phyloP scores from a whole-genome alignment of 1,140 invertebrate species.

The Anastatus disparis region DNA sequence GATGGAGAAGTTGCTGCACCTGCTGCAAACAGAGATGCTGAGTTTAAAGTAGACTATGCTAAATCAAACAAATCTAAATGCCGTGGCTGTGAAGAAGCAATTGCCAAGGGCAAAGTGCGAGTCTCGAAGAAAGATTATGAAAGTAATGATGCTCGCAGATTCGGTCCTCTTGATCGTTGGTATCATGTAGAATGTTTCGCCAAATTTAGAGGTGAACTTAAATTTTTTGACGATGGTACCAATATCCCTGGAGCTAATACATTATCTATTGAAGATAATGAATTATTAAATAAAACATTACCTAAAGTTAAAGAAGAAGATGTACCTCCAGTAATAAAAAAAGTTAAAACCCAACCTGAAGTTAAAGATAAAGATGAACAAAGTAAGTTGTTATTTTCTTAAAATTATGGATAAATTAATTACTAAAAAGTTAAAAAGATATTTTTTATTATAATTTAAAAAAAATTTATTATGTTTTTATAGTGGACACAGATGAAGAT shows the following conservation, averaged over 20 bases:
- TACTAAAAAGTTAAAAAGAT: too few relatives aligned
- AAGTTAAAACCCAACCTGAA: slow-evolving; percentile 74
- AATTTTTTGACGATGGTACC: slow-evolving; percentile 79
- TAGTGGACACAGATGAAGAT: too few relatives aligned
- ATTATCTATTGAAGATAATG: slow-evolving; percentile 81
- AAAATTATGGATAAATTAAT: too few relatives aligned
- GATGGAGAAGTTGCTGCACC: slow-evolving; percentile 8
- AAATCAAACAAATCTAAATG: slow-evolving; percentile 87
- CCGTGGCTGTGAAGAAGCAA: slow-evolving; percentile 86
- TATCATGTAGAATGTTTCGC: slow-evolving; percentile 94
- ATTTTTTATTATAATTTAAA: too few relatives aligned
- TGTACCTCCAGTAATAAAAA: slow-evolving; percentile 71
- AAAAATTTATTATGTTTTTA: too few relatives aligned
- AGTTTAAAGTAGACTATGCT: slow-evolving; percentile 88
- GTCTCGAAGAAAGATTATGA: slow-evolving; percentile 90
- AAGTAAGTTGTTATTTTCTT: too few relatives aligned
- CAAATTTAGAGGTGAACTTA: slow-evolving; percentile 77
- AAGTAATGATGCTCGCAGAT: slow-evolving; percentile 80
- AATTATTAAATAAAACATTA: slow-evolving; percentile 74
- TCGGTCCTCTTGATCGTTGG: slow-evolving; percentile 86
- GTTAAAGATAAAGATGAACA: slow-evolving; percentile 69
- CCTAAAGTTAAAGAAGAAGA: slow-evolving; percentile 74
- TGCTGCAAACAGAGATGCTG: slow-evolving; percentile 65
- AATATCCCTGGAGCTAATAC: slow-evolving; percentile 78
- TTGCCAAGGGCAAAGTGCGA: slow-evolving; percentile 84